Percentiles rank a stretch among this genome's conserved stretches.
phyloP scores from a whole-genome alignment of 2,113 vertebrate genomes.

The Delphinapterus leucas region DNA sequence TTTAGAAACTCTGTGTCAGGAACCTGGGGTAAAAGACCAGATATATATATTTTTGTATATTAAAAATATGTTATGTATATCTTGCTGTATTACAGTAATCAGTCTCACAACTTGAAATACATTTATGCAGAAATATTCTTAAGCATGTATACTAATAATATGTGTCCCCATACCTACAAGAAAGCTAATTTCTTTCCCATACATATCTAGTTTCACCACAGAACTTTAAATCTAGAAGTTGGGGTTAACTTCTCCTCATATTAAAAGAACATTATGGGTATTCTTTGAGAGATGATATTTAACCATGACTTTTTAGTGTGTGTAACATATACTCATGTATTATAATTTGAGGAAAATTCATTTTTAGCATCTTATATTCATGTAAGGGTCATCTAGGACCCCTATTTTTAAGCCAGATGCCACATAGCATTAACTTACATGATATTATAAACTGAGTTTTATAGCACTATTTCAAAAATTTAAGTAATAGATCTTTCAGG shows the following conservation, averaged over 20 bases:
- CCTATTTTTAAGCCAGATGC: background rate
- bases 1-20: background rate
- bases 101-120: background rate
- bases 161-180: background rate
- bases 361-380: background rate
- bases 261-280: background rate
- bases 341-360: background rate
- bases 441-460: background rate
- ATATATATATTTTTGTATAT: background rate
- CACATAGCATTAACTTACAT: background rate
- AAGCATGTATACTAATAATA: background rate
- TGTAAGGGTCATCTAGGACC: background rate
- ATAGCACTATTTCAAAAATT: background rate
- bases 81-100: background rate
- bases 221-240: slow-evolving; percentile 4
- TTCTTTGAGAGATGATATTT: slow-evolving; percentile 20
- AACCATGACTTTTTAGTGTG: background rate
- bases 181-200: background rate
- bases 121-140: slow-evolving; percentile 13
- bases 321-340: background rate
- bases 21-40: background rate
- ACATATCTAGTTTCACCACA: background rate
- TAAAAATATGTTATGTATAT: background rate
- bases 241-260: background rate
- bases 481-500: background rate